Conservation (phyloP, 2,797 vertebrate species). For the Manis pentadactyla region DNA sequence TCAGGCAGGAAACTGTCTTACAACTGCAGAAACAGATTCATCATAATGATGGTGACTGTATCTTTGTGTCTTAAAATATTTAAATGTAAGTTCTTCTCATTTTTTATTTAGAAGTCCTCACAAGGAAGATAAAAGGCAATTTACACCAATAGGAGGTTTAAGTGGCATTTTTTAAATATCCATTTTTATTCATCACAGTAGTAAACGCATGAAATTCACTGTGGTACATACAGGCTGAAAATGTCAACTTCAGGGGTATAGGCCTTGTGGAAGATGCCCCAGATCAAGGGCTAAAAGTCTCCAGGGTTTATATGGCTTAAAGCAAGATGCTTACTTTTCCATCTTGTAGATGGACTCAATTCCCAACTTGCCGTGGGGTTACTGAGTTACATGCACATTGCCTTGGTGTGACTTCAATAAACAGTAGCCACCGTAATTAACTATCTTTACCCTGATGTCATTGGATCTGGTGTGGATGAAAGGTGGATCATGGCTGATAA, state of each 20-base stretch:
- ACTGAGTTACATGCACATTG: neutral
- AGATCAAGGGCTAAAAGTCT: neutral
- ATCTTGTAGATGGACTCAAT: neutral
- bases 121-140: slow-evolving; percentile 2
- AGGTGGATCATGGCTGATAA: neutral
- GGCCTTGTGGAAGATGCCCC: neutral
- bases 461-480: neutral
- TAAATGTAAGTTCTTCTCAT: neutral
- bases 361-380: neutral
- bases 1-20: neutral
- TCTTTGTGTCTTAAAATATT: slow-evolving; percentile 5
- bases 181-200: neutral
- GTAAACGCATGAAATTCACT: neutral
- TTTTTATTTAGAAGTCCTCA: slow-evolving; percentile 23
- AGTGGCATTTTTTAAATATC: neutral
- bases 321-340: neutral
- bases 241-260: neutral
- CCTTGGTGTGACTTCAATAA: neutral
- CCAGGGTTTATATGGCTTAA: neutral
- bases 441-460: neutral
- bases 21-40: neutral
- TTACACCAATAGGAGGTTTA: neutral
- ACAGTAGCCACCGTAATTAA: neutral
- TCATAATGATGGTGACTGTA: neutral
- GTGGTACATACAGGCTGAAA: neutral